phyloP scores from a whole-genome alignment of 2,888 invertebrate species.

The Dyspetes luteomarginatus region DNA sequence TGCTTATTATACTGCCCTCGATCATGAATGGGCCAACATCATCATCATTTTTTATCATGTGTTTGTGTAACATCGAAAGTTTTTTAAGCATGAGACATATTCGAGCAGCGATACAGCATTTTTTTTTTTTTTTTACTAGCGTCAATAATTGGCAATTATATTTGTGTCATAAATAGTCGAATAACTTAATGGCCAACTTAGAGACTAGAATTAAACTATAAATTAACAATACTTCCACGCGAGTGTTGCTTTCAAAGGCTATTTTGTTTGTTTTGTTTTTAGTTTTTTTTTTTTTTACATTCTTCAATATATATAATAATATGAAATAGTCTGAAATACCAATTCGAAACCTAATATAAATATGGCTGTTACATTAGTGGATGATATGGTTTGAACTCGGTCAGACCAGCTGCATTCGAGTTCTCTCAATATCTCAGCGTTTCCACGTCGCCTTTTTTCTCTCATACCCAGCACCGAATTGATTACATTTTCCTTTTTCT shows the following conservation, averaged over 20 bases:
- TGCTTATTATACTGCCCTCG: background rate
- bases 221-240: slow-evolving; percentile 64
- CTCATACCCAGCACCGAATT: slow-evolving; percentile 58
- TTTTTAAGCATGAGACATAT: slow-evolving; percentile 71
- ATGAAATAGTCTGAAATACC: slow-evolving; percentile 56
- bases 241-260: slow-evolving; percentile 54
- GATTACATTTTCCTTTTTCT: slow-evolving; percentile 31
- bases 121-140: slow-evolving; percentile 53
- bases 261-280: slow-evolving; percentile 18
- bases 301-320: slow-evolving; percentile 51
- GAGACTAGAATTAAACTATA: slow-evolving; percentile 68
- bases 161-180: slow-evolving; percentile 64
- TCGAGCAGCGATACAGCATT: slow-evolving; percentile 72
- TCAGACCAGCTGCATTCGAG: slow-evolving; percentile 69
- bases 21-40: background rate
- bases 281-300: slow-evolving; percentile 7
- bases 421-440: slow-evolving; percentile 61
- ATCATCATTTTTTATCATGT: background rate
- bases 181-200: slow-evolving; percentile 67
- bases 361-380: slow-evolving; percentile 61
- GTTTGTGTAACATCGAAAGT: background rate
- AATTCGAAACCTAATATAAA: slow-evolving; percentile 60
- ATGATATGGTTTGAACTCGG: slow-evolving; percentile 65
- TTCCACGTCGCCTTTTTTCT: slow-evolving; percentile 48
- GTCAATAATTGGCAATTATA: slow-evolving; percentile 73